These are phyloP conservation scores for Hemicrepidius hirtus DNA, from an alignment of 2,888 invertebrate genomes.

Conservation along the genomic window DNA sequence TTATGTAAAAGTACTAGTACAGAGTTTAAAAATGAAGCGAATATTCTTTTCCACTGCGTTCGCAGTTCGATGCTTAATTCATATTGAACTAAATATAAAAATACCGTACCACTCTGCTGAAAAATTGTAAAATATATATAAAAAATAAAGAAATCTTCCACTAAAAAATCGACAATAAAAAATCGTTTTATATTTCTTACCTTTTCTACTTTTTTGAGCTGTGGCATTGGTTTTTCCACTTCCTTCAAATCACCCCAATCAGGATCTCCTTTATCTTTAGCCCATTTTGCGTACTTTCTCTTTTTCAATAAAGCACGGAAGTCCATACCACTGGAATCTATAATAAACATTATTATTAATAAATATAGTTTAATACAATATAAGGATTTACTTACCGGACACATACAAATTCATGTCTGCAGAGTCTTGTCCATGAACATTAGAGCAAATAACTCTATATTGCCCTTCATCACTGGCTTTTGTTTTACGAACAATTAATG, in stretches of 20 bases:
- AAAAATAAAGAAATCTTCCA: not conserved
- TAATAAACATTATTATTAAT: not conserved
- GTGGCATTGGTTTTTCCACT: constrained; percentile 89
- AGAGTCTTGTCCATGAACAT: constrained; percentile 95
- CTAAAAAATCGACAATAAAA: not conserved
- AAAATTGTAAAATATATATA: constrained; percentile 3
- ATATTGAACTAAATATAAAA: not conserved
- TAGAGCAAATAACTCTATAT: constrained; percentile 94
- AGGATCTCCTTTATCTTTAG: constrained; percentile 90
- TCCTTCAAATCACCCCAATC: constrained; percentile 97
- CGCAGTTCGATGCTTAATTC: too few species aligned
- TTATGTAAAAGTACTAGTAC: too few species aligned
- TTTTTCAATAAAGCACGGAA: constrained; percentile 99
- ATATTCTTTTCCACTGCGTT: not conserved
- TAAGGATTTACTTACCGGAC: constrained; percentile 83
- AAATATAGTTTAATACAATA: too few species aligned
- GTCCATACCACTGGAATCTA: constrained; percentile 98
- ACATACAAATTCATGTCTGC: constrained; percentile 98
- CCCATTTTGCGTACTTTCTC: constrained; percentile 96
- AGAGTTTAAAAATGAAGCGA: not conserved
- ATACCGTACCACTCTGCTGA: not conserved
- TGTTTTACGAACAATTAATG: constrained; percentile 95
- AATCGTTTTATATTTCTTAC: constrained; percentile 72
- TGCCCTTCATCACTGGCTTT: constrained; percentile 98
- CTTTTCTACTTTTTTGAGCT: constrained; percentile 95